Evolutionary conservation across 1,140 invertebrate species (phyloP), one percentile per base, ranked within the genome.

Genomic region (Drosophila ogumai): DNA sequence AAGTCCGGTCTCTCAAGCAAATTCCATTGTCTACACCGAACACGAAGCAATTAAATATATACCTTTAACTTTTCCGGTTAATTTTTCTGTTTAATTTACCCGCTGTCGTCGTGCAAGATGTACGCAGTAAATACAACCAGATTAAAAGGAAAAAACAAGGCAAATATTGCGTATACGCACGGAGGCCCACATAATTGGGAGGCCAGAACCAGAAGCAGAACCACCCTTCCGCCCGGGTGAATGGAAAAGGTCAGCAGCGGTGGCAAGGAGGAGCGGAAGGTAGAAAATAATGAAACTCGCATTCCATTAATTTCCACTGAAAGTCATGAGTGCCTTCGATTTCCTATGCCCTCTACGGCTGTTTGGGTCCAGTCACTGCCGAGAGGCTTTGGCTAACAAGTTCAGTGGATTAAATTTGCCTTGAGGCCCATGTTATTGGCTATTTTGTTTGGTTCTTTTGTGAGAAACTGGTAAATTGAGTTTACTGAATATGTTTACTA

Each of bases 131-230:
- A 75, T 43, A 38, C 52, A 66, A 17, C 25, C 8, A 41, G 40
- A 71, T 46, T 40, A 68, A 28, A 57, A 22, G 40, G 56, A 54
- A 31, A 41, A 5, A 6, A 47, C 22, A 40, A 40, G 69, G 15
- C 43, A 58, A 69, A 81, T 59, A 85, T 73, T 85, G 68, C 78
- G 82, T 75, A 86, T 85, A 82, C 82, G 82, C 59, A 56, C 55
- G 47, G 15, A 36, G 40, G 68, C 49, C 31, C 44, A 58, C 38
- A 50, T 59, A 72, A 72, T 72, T 72, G 66, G 68, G 19, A n/a
- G 66, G 28, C 40, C 46, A 28, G 13, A 50, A 31, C n/a, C 22
- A 28, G 25, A 28, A 28, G 25, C 25, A 28, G 25, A 28, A 9
- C 2, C 25, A 10, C 17, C 59, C 71, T 57, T 68, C 66, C 54